Evolutionary conservation across 2,888 invertebrate genomes (phyloP).

Genomic region (Microplitis deprimator): DNA sequence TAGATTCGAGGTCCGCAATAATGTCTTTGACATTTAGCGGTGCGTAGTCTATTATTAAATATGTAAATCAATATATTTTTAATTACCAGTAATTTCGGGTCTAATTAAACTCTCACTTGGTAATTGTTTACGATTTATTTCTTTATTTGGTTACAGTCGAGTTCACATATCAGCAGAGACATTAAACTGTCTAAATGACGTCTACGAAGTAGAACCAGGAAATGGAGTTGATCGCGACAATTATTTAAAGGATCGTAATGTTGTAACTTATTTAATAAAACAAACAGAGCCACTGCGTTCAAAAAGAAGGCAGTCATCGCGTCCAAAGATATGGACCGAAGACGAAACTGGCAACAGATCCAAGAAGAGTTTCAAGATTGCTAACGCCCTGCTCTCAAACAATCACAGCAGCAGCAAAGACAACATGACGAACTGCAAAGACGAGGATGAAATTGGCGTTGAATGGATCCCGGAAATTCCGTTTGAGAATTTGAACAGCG

Average conservation of each 20-base stretch:
- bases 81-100: no score
- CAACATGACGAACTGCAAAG: constrained; percentile 72
- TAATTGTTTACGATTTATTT: background rate
- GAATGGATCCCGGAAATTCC: constrained; percentile 95
- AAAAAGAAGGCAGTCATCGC: constrained; percentile 72
- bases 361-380: constrained; percentile 69
- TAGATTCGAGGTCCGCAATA: no score
- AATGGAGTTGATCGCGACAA: constrained; percentile 87
- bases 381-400: constrained; percentile 57
- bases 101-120: no score
- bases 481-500: constrained; percentile 80
- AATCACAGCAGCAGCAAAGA: constrained; percentile 43
- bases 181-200: constrained; percentile 85
- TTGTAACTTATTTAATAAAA: constrained; percentile 91
- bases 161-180: constrained; percentile 97
- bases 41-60: no score
- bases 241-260: constrained; percentile 88
- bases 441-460: constrained; percentile 84
- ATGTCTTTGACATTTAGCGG: no score
- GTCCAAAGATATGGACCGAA: constrained; percentile 68
- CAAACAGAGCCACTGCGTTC: constrained; percentile 82
- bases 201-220: constrained; percentile 95
- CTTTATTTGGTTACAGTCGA: constrained; percentile 77
- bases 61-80: no score
- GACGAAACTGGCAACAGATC: constrained; percentile 63